Conservation (phyloP, 2,797 vertebrate genomes). For the Acrossocheilus fasciatus region DNA sequence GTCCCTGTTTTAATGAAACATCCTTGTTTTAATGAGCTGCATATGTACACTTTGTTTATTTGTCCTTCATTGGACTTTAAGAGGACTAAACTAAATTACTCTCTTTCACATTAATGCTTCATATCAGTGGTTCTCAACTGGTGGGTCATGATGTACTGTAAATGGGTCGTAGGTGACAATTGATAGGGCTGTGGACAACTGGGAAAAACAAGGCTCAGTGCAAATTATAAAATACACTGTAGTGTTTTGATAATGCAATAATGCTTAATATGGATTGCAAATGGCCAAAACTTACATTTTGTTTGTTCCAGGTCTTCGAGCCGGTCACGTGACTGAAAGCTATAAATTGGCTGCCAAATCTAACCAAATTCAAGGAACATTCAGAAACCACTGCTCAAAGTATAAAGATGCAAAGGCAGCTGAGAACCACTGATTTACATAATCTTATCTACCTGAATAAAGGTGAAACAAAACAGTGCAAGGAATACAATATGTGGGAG, state of each 20-base stretch:
- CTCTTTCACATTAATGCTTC: background rate
- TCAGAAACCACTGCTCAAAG: background rate
- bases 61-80: conserved; percentile 79
- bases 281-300: no score
- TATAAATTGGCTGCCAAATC: background rate
- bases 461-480: conserved; percentile 7
- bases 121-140: background rate
- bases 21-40: conserved; percentile 71
- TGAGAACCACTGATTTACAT: conserved; percentile 3
- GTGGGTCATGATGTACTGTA: background rate
- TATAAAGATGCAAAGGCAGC: background rate
- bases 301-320: no score
- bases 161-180: background rate
- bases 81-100: conserved; percentile 65
- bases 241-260: background rate
- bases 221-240: background rate
- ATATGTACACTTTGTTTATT: conserved; percentile 64
- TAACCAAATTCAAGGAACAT: background rate
- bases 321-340: no score
- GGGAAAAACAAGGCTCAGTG: conserved; percentile 12
- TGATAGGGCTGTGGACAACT: background rate
- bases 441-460: conserved; percentile 50
- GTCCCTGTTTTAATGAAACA: conserved; percentile 55
- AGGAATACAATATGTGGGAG: background rate
- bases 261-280: no score